Evolutionary conservation across 2,888 invertebrate genomes (phyloP), one percentile per base, ranked within the genome.

Genomic region (Phyto melanocephala): DNA sequence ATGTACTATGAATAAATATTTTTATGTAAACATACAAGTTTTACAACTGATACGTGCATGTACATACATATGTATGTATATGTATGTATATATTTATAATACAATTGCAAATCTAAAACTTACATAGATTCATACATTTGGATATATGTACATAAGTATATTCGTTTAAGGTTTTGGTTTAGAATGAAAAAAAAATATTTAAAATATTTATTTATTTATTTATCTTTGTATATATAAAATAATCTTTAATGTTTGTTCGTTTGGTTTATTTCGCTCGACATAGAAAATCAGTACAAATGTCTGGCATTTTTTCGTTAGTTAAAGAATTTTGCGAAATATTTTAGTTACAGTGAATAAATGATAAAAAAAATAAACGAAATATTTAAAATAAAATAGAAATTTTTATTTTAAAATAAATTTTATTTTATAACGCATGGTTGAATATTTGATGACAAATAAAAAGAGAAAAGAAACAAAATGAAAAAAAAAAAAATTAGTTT

Each of bases 321-420:
- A 40, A 45, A 70, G 70, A 65, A 82, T 82, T 60, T 82, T 79
- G 33, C 15, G 10, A 82, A 82, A 79, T 82, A 79, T 79, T 82
- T 82, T 52, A 70, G 74, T 79, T 79, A 54, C 72, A 78, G 75
- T 71, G 77, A 54, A 71, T 76, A 65, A 70, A 81, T 56, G 62
- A 1, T 11, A 62, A 52, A 17, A 17, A 56, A 24, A 35, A n/a
- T 63, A 75, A 74, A 68, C 54, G 45, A 58, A 79, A 79, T 52
- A 42, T 50, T 70, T n/a, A 28, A 58, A 42, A 78, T 78, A 71
- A 58, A 58, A 58, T 54, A 28, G 13, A n/a, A 45, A 50, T 70
- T 50, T 79, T 67, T 58, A 79, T 72, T 35, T 65, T 72, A 67
- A 65, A 72, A 72, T 77, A 68, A 52, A 77, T 77, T 77, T 52